A percentile compares a stretch with the other conserved stretches of the same genome.
These are phyloP conservation scores for Aproaerema taeniolella DNA, from an alignment of 2,888 invertebrate species.

Conservation along the genomic window DNA sequence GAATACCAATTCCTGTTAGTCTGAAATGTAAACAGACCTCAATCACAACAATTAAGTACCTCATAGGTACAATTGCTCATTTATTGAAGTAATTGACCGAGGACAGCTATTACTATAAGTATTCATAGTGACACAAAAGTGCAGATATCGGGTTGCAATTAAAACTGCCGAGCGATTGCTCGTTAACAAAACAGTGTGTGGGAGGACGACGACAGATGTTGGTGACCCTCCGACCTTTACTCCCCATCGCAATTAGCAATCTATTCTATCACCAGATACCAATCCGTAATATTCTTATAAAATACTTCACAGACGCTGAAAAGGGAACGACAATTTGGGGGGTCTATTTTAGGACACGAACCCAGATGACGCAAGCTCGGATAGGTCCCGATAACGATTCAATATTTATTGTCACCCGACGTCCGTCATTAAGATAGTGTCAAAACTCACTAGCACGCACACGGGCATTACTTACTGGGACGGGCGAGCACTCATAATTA, in stretches of 20 bases:
- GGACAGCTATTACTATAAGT: too few relatives aligned
- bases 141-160: constrained; percentile 72
- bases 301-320: constrained; percentile 16
- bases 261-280: constrained; percentile 34
- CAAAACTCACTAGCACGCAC: constrained; percentile 68
- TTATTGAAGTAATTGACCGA: too few relatives aligned
- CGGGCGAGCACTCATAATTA: constrained; percentile 73
- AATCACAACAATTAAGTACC: too few relatives aligned
- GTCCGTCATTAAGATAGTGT: constrained; percentile 77
- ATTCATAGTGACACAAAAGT: constrained; percentile 34
- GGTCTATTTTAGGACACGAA: constrained; percentile 64
- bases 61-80: too few relatives aligned
- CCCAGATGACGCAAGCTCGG: constrained; percentile 53
- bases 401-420: constrained; percentile 74
- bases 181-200: constrained; percentile 55
- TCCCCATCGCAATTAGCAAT: constrained; percentile 55
- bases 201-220: constrained; percentile 69
- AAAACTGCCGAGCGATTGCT: constrained; percentile 59
- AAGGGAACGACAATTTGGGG: constrained; percentile 47
- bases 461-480: constrained; percentile 54
- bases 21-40: too few relatives aligned
- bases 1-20: too few relatives aligned
- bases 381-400: constrained; percentile 70
- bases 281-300: constrained; percentile 21
- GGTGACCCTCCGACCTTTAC: constrained; percentile 54